These are phyloP conservation scores for Monarcha castaneiventris DNA, from an alignment of 2,113 vertebrate genomes.

Conservation along the genomic window DNA sequence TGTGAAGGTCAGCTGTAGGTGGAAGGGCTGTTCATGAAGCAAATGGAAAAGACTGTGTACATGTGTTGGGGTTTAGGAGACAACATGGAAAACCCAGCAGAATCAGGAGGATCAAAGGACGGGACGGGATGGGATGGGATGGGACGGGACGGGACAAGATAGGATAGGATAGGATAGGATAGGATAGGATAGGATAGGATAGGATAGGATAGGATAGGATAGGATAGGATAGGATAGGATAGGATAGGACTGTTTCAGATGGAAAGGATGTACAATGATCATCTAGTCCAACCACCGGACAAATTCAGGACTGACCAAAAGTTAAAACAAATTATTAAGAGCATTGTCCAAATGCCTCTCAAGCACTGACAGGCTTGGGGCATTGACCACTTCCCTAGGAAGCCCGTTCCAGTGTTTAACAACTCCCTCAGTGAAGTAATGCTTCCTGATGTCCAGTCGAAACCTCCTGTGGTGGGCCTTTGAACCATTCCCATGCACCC, in stretches of 20 bases:
- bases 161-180: neutral
- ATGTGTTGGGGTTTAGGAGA: too few relatives aligned
- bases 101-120: neutral
- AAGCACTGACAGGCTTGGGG: neutral
- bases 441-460: neutral
- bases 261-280: neutral
- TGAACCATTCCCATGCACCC: neutral
- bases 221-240: too few relatives aligned
- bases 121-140: too few relatives aligned
- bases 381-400: accelerated
- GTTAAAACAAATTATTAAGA: neutral
- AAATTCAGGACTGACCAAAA: neutral
- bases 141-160: too few relatives aligned
- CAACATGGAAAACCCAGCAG: neutral
- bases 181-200: neutral
- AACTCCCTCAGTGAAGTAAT: neutral
- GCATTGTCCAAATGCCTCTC: neutral
- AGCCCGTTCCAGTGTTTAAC: neutral
- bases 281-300: neutral
- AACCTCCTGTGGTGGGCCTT: neutral
- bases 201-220: neutral
- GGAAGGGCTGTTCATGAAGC: neutral
- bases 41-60: neutral
- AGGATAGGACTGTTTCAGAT: neutral
- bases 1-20: neutral